phyloP scores from a whole-genome alignment of 2,797 vertebrate genomes.

The Falco naumanni region DNA sequence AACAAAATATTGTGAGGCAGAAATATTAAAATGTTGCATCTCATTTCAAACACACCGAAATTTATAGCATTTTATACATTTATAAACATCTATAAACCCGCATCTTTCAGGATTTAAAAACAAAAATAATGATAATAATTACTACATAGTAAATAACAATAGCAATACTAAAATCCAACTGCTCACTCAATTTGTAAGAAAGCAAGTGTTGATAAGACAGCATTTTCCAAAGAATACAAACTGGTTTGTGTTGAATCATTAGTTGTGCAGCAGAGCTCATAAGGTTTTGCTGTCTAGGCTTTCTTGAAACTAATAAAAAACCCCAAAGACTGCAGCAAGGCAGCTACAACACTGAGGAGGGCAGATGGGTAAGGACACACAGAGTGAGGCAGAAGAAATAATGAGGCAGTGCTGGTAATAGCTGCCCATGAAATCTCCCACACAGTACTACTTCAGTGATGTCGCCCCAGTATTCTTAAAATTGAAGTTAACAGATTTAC shows the following conservation, averaged over 20 bases:
- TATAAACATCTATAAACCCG: neutral
- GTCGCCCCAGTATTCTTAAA: neutral
- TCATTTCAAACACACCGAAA: neutral
- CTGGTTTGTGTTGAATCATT: neutral
- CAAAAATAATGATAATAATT: neutral
- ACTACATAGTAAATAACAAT: neutral
- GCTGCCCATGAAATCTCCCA: neutral
- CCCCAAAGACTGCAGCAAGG: neutral
- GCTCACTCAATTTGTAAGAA: neutral
- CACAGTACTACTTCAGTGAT: neutral
- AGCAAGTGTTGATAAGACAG: neutral
- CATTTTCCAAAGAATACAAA: neutral
- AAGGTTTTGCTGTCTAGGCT: neutral
- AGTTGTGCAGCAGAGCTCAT: accelerated
- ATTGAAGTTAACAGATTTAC: neutral
- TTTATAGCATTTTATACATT: too few relatives aligned
- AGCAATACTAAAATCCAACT: neutral
- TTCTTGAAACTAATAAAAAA: neutral
- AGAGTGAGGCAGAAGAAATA: neutral
- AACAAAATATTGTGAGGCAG: neutral
- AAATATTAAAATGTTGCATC: neutral
- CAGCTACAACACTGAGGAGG: neutral
- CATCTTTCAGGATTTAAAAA: neutral
- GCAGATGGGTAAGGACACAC: neutral
- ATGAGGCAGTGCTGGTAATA: neutral